These are phyloP conservation scores for Chaetops frenatus DNA, from an alignment of 2,113 vertebrate species.

Conservation along the genomic window DNA sequence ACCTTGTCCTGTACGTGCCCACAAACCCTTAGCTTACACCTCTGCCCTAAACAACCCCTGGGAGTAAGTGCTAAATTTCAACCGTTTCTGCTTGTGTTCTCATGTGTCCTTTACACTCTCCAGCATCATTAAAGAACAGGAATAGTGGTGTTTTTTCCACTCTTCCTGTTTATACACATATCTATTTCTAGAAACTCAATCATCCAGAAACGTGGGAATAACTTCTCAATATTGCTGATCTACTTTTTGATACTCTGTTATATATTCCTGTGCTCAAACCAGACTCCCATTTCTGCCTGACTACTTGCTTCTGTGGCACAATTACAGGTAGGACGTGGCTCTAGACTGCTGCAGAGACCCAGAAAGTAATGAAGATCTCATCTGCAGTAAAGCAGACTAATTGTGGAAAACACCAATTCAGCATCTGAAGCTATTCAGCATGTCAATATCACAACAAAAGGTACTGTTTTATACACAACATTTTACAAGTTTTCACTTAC, in stretches of 20 bases:
- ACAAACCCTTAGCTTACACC: background rate
- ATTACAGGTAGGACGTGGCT: background rate
- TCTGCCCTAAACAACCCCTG: background rate
- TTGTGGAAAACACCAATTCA: background rate
- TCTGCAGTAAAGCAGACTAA: background rate
- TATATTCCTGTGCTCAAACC: background rate
- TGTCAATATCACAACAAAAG: background rate
- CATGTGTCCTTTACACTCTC: background rate
- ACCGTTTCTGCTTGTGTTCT: background rate
- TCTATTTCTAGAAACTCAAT: background rate
- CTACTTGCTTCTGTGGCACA: background rate
- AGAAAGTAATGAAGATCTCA: background rate
- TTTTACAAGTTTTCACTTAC: conserved; percentile 65
- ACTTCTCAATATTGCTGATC: background rate
- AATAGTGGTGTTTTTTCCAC: accelerated
- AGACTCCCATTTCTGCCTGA: background rate
- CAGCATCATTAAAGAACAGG: background rate
- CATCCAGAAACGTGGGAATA: background rate
- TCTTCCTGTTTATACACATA: background rate
- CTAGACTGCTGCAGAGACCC: background rate
- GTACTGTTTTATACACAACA: background rate
- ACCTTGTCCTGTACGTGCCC: background rate
- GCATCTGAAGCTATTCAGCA: background rate
- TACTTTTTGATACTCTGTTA: background rate
- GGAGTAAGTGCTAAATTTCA: background rate